Evolutionary conservation across 2,797 vertebrate genomes (phyloP), one percentile per base, ranked within the genome.

Genomic region (Arvicola amphibius): DNA sequence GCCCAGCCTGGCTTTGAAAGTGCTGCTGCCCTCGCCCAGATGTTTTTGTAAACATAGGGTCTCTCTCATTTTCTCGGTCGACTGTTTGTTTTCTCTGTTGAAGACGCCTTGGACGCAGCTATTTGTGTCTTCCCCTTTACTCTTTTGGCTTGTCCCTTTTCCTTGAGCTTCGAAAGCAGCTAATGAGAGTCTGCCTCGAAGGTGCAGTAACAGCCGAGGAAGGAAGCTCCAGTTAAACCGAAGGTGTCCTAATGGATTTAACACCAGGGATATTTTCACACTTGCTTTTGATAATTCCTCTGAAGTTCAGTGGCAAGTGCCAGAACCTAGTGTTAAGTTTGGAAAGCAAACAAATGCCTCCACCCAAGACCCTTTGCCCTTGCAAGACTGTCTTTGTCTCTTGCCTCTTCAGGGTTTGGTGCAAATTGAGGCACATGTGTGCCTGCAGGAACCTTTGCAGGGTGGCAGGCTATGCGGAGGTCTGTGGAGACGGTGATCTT

Each of bases 141-240:
- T 40, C 87, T 77, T 46, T 87, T 96, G 73, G 56, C 69, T 87
- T 88, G 51, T 40, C 71, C 91, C 59, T 94, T 88, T 96, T 86
- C 74, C 93, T 94, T 43, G 92, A 94, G 69, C 90, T 95, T 89
- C 27, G 56, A 83, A 84, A 63, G 37, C 25, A 85, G 46, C 86
- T 96, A 97, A 96, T 96, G 94, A 95, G 63, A 92, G 56, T 84
- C 92, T 84, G 76, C 81, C 89, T 95, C 87, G 89, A 96, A 98
- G 95, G 92, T 92, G 53, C 76, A 76, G 83, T 51, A 56, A 91
- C 79, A 87, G 56, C 91, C 77, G 76, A 76, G 78, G 17, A 61
- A 77, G 40, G 48, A 85, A 80, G 80, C 43, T 56, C 25, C 67
- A 69, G 51, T 92, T 51, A 86, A 77, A 71, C 86, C 51, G 71